phyloP scores from a whole-genome alignment of 2,113 vertebrate genomes.

The Colius striatus region DNA sequence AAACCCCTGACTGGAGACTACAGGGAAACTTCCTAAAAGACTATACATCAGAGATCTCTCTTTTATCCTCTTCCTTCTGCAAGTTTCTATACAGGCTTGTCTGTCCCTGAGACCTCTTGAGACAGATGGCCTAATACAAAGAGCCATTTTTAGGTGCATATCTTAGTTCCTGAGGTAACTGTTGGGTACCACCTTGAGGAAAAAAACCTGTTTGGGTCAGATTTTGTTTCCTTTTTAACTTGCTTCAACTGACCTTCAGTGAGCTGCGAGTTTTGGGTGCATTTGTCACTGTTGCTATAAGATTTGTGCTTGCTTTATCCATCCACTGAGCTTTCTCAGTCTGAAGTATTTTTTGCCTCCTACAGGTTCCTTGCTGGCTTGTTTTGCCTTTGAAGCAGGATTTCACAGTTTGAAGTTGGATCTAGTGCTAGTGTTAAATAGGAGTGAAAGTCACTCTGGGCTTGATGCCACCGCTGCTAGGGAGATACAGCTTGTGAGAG shows the following conservation, averaged over 20 bases:
- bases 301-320: constrained; percentile 4
- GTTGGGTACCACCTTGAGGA: not conserved
- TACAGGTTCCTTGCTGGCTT: constrained; percentile 42
- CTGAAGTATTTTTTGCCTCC: constrained; percentile 42
- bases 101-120: not conserved
- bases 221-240: constrained; percentile 1
- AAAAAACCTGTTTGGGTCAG: not conserved
- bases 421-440: constrained; percentile 53
- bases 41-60: not conserved
- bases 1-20: not conserved
- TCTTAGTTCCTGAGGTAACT: not conserved
- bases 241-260: not conserved
- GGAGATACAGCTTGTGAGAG: constrained; percentile 57
- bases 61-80: not conserved
- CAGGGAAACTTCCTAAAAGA: not conserved
- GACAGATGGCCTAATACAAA: not conserved
- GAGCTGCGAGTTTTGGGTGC: not conserved
- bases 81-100: not conserved
- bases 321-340: constrained; percentile 30
- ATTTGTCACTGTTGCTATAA: not conserved
- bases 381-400: constrained; percentile 63
- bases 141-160: not conserved
- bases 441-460: constrained; percentile 60
- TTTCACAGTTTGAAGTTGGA: constrained; percentile 70
- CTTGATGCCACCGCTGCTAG: constrained; percentile 43